These are phyloP conservation scores for Pseudomyrmex sp. DNA, from an alignment of 1,140 invertebrate genomes.

Conservation along the genomic window DNA sequence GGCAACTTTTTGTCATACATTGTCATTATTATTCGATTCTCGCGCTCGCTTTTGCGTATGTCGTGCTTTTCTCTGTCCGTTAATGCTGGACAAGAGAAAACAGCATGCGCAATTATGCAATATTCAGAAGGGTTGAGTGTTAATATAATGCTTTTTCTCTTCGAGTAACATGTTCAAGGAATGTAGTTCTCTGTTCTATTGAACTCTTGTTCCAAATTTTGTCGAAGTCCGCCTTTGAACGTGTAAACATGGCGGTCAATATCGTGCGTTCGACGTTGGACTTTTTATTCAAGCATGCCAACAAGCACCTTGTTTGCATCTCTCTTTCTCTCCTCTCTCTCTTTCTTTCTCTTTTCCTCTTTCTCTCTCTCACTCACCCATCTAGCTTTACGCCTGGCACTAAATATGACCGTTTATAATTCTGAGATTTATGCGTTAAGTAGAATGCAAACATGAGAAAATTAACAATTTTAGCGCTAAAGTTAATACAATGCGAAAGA, in stretches of 20 bases:
- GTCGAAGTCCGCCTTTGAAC: not conserved
- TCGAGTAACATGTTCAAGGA: not conserved
- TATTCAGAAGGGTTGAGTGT: too few relatives aligned
- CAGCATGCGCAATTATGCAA: too few relatives aligned
- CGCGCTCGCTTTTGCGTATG: not conserved
- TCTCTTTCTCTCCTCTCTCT: too few relatives aligned
- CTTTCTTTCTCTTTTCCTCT: too few relatives aligned
- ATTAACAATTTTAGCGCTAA: not conserved
- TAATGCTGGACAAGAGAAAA: too few relatives aligned
- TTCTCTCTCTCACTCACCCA: not conserved
- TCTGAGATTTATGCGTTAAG: not conserved
- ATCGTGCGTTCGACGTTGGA: not conserved
- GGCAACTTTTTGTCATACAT: conserved; percentile 80
- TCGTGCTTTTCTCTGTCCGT: not conserved
- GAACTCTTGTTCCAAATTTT: too few relatives aligned
- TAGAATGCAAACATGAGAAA: not conserved
- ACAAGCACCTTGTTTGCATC: not conserved
- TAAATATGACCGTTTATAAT: not conserved
- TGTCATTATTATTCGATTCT: conserved; percentile 53
- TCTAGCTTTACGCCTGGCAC: not conserved
- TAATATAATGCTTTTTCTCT: too few relatives aligned
- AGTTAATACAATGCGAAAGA: too few relatives aligned
- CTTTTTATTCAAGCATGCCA: conserved; percentile 17
- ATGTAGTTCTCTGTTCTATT: too few relatives aligned
- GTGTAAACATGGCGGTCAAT: not conserved